A percentile compares a stretch with the other conserved stretches of the same genome.
phyloP scores from a whole-genome alignment of 2,113 vertebrate genomes.

The Larimichthys crocea region DNA sequence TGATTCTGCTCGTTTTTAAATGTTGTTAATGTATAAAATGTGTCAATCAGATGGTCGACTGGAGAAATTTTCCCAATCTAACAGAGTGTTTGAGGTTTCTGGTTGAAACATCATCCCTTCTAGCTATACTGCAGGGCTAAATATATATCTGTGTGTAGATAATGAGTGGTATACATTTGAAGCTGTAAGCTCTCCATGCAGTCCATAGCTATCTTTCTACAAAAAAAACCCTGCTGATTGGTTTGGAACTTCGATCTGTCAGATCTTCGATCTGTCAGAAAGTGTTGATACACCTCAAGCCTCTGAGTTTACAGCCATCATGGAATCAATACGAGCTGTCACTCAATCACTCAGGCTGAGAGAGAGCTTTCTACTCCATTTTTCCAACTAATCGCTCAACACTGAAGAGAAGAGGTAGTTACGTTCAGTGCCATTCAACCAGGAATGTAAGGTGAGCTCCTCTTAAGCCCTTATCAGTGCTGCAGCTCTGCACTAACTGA shows the following conservation, averaged over 20 bases:
- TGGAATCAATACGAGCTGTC: conserved; percentile 44
- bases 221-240: background rate
- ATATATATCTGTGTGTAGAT: background rate
- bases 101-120: background rate
- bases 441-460: background rate
- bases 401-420: background rate
- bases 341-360: conserved; percentile 1
- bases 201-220: background rate
- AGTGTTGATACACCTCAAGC: conserved; percentile 13
- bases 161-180: conserved; percentile 8
- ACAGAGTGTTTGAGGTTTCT: background rate
- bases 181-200: background rate
- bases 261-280: background rate
- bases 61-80: background rate
- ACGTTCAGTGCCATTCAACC: background rate
- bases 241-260: conserved; percentile 11
- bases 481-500: background rate
- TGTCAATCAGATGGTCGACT: background rate
- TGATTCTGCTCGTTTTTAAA: background rate
- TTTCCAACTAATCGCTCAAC: background rate
- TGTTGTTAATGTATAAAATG: background rate
- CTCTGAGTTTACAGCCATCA: conserved; percentile 5
- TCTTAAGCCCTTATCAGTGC: background rate
- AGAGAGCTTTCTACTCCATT: background rate
- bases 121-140: background rate